Base-by-base conservation (phyloP, 2,113 vertebrate genomes). In the Thunnus maccoyii region DNA sequence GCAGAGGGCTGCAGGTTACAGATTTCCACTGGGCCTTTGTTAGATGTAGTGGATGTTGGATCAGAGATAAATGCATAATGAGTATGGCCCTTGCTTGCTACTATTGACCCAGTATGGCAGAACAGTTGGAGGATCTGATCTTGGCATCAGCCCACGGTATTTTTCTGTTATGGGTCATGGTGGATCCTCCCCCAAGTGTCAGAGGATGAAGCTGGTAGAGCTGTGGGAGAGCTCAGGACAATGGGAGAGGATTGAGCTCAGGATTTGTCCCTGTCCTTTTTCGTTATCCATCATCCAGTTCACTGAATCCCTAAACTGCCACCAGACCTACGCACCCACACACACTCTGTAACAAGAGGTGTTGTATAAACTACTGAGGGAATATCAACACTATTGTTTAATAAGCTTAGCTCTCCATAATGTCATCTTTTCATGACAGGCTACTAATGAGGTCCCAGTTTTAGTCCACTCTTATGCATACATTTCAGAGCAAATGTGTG, bases 261-360 rank as follows among this genome's bases (percentile, higher is more conserved):
- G 87, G 87, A 86, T 90, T 90, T 91, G 76, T 78, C 52, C 79
- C 71, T 86, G 90, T 91, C 89, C 72, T 67, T 83, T 70, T 78
- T 90, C 51, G 51, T 89, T 81, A 86, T 47, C 73, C 83, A 58
- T 90, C 86, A 86, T 83, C 27, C 85, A 86, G 85, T 82, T 88
- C 86, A 90, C 25, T 90, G 88, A 89, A 84, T 82, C 52, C 68
- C 67, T 67, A 69, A 50, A 18, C 65, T 69, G 52, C 15, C 54
- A 51, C 22, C 67, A 32, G 74, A 82, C 67, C 63, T 54, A 32
- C 18, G n/a, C 51, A 58, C 68, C 30, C 41, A 32, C 20, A 12
- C 44, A 52, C 46, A 32, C 67, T 58, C 32, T 70, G 69, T 48
- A 78, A 30, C 25, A 50, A 78, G 22, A 67, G 18, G 55, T 47